phyloP scores from a whole-genome alignment of 2,113 vertebrate species.

The Channa argus region DNA sequence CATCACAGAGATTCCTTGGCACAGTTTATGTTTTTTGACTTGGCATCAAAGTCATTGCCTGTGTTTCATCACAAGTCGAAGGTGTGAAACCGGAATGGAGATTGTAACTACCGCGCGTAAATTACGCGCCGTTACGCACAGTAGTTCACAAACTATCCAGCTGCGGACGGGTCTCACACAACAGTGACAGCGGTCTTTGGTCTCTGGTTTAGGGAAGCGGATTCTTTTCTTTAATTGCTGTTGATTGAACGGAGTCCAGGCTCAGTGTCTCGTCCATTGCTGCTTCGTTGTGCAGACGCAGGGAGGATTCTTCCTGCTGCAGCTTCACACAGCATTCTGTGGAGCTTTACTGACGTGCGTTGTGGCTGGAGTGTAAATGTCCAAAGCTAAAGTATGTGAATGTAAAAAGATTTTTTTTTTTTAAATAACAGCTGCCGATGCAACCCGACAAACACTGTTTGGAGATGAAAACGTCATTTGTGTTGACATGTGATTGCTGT shows the following conservation, averaged over 20 bases:
- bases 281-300: conserved; percentile 21
- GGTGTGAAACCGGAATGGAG: background rate
- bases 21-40: too few relatives aligned
- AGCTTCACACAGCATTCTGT: conserved; percentile 18
- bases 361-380: conserved; percentile 37
- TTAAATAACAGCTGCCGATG: background rate
- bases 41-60: conserved; percentile 6
- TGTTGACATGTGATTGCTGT: conserved; percentile 6
- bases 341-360: conserved; percentile 21
- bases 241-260: too few relatives aligned
- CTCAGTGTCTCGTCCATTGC: background rate
- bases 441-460: conserved; percentile 29
- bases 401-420: conserved; percentile 28
- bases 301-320: background rate
- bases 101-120: conserved; percentile 16
- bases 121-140: background rate
- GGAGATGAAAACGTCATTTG: conserved; percentile 24
- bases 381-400: conserved; percentile 48
- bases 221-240: background rate
- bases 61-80: background rate
- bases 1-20: background rate
- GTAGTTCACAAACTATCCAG: background rate
- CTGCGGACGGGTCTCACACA: background rate
- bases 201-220: background rate
- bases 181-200: too few relatives aligned